phyloP scores from a whole-genome alignment of 2,888 invertebrate genomes.

The Drosophila ustulata region DNA sequence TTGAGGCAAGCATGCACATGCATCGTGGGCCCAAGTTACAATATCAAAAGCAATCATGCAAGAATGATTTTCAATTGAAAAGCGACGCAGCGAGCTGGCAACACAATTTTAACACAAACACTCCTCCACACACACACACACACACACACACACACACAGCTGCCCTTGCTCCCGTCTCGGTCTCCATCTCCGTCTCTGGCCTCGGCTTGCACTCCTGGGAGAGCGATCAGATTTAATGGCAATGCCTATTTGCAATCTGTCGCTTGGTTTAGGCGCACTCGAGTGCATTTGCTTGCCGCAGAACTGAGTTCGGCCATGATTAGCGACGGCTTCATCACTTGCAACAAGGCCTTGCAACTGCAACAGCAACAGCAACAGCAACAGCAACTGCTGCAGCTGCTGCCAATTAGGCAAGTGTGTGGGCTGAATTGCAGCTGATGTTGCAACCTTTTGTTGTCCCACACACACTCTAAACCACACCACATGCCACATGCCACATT shows the following conservation, averaged over 20 bases:
- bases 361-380: constrained; percentile 7
- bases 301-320: constrained; percentile 35
- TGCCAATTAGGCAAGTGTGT: constrained; percentile 59
- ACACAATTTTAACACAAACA: constrained; percentile 47
- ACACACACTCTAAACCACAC: neutral
- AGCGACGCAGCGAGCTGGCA: constrained; percentile 62
- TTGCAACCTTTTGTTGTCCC: neutral
- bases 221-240: constrained; percentile 60
- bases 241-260: constrained; percentile 64
- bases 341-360: constrained; percentile 12
- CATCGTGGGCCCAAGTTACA: constrained; percentile 20
- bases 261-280: constrained; percentile 51
- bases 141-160: neutral
- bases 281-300: constrained; percentile 45
- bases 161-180: neutral
- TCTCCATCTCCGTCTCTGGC: neutral
- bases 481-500: too few relatives aligned
- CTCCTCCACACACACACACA: constrained; percentile 6
- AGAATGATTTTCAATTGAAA: constrained; percentile 69
- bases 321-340: constrained; percentile 44
- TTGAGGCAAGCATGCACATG: neutral
- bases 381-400: constrained; percentile 13
- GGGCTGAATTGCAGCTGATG: too few relatives aligned
- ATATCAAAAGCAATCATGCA: constrained; percentile 53
- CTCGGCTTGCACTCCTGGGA: constrained; percentile 10